A percentile compares a stretch with the other conserved stretches of the same genome.
These are phyloP conservation scores for Montipora sp. DNA, from an alignment of 64 coral and sea anemone genomes.

Conservation along the genomic window DNA sequence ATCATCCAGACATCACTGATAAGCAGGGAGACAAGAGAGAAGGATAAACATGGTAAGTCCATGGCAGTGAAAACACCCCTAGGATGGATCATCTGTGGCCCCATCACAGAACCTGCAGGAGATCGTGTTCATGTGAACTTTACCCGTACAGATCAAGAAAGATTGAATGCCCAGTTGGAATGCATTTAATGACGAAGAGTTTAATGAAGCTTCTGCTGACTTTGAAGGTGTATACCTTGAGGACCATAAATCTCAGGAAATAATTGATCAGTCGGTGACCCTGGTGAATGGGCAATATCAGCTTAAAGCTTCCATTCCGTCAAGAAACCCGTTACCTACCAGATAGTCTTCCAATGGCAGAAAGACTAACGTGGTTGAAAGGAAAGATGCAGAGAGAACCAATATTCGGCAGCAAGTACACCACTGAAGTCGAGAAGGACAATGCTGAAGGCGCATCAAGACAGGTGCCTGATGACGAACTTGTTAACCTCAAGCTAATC, in stretches of 20 bases:
- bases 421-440: slow-evolving; percentile 53
- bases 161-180: no score
- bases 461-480: no score
- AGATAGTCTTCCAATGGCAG: slow-evolving; percentile 48
- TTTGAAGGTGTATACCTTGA: no score
- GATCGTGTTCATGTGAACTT: no score
- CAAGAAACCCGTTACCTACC: slow-evolving; percentile 67
- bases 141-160: no score
- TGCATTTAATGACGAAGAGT: no score
- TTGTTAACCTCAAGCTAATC: no score
- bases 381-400: slow-evolving; percentile 63
- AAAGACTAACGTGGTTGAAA: slow-evolving; percentile 61
- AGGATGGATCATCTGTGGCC: slow-evolving; percentile 71
- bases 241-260: not conserved
- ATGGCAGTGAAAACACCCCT: no score
- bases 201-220: no score
- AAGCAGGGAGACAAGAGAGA: no score
- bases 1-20: no score
- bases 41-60: no score
- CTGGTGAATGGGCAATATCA: slow-evolving; percentile 68
- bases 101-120: not conserved
- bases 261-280: slow-evolving; percentile 57
- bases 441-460: not conserved
- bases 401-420: slow-evolving; percentile 54
- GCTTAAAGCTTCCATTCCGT: slow-evolving; percentile 66